Percentiles rank a stretch among this genome's conserved stretches.
phyloP scores from a whole-genome alignment of 2,888 invertebrate genomes.

The Drosophila kambysellisi region DNA sequence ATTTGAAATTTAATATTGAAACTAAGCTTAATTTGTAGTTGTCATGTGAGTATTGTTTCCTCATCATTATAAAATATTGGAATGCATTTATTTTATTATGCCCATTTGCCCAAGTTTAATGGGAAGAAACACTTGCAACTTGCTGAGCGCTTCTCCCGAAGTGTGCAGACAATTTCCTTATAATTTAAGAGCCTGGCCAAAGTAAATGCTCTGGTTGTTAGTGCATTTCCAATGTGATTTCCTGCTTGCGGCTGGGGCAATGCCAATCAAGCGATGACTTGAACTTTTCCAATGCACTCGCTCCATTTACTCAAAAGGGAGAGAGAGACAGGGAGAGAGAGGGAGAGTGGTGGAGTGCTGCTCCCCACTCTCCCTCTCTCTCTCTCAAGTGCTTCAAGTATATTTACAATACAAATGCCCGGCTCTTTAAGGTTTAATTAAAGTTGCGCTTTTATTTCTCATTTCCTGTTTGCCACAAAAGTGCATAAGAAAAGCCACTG shows the following conservation, averaged over 20 bases:
- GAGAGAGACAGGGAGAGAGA: neutral
- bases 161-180: constrained; percentile 27
- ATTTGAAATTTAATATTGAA: neutral
- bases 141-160: neutral
- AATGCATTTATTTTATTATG: neutral
- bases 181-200: constrained; percentile 17
- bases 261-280: constrained; percentile 72
- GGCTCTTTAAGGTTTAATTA: constrained; percentile 61
- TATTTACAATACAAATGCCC: constrained; percentile 29
- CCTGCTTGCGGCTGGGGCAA: constrained; percentile 59
- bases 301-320: constrained; percentile 36
- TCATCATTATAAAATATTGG: neutral
- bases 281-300: constrained; percentile 51
- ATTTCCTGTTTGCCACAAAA: constrained; percentile 60
- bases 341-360: neutral
- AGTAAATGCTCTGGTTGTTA: constrained; percentile 25
- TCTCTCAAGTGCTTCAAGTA: constrained; percentile 7
- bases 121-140: neutral
- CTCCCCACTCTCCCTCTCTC: neutral
- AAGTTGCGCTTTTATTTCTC: constrained; percentile 68
- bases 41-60: neutral
- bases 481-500: constrained; percentile 35
- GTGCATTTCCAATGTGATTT: constrained; percentile 55
- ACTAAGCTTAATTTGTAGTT: neutral
- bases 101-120: neutral